Base-by-base conservation (phyloP, 2,888 invertebrate species). In the Allophyes oxyacanthae region DNA sequence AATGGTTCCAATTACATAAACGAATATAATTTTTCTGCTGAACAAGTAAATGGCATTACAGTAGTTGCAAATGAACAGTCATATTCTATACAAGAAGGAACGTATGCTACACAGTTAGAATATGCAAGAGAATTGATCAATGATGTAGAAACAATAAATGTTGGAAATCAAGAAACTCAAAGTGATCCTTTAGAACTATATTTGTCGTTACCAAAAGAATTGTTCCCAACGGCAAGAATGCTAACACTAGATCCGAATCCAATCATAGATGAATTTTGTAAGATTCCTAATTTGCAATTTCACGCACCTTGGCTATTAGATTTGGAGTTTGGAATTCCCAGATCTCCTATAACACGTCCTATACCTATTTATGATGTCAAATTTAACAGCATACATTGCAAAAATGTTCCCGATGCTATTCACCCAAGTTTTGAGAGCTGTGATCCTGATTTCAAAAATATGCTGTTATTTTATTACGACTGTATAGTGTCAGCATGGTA, bases 341-440 rank as follows among this genome's bases (percentile, higher is more conserved):
- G 74, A 57, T 64, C 54, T 25, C 77, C 84, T 14, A 75, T 81
- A 2, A 82, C 83, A 0, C 82, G 88, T 38, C 79, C 81, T 0
- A 79, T 89, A 34, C 85, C 91, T 1, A 70, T 75, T 2, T 92
- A 91, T 34, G 84, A 88, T 67, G 84, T 87, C 0, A 84, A 86
- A 37, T 79, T 72, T 36, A 87, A 88, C 33, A 88, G 85, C 53
- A 79, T 91, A 11, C 73, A 84, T 54, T 89, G 90, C 56, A 88
- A 83, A 60, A 87, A 87, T 53, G 70, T 84, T 13, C 87, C 85
- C 0, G 82, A 78, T 10, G 85, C 85, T 0, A 81, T 89, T 1
- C 89, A 91, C 71, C 91, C 91, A 6, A 87, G 83, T 0, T 92
- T 90, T 56, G 89, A 89, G 13, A 77, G 64, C 4, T 91, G 90